Conservation (phyloP, 2,113 vertebrate species). For the Lepisosteus osseus region DNA sequence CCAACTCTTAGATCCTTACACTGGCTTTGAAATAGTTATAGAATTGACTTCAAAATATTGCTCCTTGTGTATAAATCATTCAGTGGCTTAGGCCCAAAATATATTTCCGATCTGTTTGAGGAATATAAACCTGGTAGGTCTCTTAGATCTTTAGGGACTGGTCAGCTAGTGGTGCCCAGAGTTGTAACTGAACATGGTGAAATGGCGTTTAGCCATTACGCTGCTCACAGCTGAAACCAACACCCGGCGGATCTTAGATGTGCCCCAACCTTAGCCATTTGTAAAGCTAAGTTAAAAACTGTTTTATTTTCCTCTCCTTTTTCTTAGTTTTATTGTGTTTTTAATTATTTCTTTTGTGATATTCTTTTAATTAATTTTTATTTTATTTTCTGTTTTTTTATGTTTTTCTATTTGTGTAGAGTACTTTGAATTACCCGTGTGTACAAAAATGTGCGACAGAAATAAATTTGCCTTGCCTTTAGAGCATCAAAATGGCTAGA, state of each 20-base stretch:
- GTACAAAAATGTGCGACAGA: not conserved
- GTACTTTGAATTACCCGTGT: conserved; percentile 9
- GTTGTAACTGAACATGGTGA: conserved; percentile 3
- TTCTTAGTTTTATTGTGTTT: too few relatives aligned
- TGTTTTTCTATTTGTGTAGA: not conserved
- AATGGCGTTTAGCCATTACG: not conserved
- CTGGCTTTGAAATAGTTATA: not conserved
- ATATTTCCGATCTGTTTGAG: not conserved
- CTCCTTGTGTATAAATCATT: not conserved
- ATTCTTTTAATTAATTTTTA: not conserved
- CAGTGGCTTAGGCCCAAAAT: conserved; percentile 4
- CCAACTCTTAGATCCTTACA: not conserved
- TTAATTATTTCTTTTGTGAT: too few relatives aligned
- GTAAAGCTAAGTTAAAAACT: not conserved
- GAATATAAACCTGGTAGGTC: not conserved
- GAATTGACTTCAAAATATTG: not conserved
- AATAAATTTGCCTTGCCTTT: too few relatives aligned
- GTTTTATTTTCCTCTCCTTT: not conserved
- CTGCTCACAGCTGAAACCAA: not conserved
- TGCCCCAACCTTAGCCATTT: not conserved
- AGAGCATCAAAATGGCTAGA: too few relatives aligned
- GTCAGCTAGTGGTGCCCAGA: not conserved
- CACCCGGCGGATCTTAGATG: not conserved
- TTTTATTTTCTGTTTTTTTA: not conserved
- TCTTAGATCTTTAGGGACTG: not conserved